Evolutionary conservation across 2,888 invertebrate genomes (phyloP), one percentile per base, ranked within the genome.

Genomic region (Nemotelus pantherinus): DNA sequence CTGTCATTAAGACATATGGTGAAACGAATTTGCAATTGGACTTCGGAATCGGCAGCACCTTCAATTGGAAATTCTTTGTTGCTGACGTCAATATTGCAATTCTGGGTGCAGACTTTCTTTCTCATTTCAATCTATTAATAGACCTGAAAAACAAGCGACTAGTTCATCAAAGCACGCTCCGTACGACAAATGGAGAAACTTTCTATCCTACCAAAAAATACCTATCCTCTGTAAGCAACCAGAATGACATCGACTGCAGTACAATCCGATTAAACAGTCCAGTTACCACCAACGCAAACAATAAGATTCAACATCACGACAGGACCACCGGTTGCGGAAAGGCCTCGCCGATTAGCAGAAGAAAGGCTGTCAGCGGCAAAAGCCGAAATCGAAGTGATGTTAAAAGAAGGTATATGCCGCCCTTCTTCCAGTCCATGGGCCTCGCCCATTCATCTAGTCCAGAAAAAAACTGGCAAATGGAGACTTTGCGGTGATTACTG

Each of bases 301-400:
- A 25, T 25, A 1, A 25, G 25, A 25, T 25, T 25, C 25, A 25
- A 25, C 0, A 25, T 25, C n/a, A n/a, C n/a, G n/a, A n/a, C n/a
- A 25, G 25, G 25, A 25, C 25, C 25, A 25, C 25, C 25, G 25
- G 25, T 25, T 25, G 25, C 25, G 25, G 25, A 25, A 25, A 1
- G 63, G 77, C 80, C 80, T 44, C 77, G 78, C 2, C 72, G 77
- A 0, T 41, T 80, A 9, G 50, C 78, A 43, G 9, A n/a, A 2
- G 45, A 67, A 45, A 74, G 77, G 68, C 72, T 76, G 25, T 75
- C 67, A 57, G 77, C 74, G 2, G 79, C 78, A 3, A 70, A 67
- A 25, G 2, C 48, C 10, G 80, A 78, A 64, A 79, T 80, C 41
- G 77, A 25, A 25, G 25, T 1, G 1, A 25, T 25, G 25, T 25